Percentiles rank a stretch among this genome's conserved stretches.
Evolutionary conservation across 2,888 invertebrate species (phyloP).

Genomic region (Drosophila monieri): DNA sequence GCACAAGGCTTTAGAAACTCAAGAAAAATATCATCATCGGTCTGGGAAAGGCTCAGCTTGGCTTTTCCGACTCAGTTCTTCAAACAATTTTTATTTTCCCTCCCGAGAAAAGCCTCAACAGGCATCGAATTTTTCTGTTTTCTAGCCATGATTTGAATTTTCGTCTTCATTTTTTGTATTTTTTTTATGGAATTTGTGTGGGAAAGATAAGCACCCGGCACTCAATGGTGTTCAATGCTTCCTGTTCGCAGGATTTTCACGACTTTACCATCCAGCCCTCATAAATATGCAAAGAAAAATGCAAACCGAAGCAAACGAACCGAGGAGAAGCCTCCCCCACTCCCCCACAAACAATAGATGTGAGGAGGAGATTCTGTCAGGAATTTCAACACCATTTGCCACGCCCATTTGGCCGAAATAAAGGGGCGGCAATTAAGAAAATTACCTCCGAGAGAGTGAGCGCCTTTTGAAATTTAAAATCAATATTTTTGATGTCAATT

Average conservation of each 20-base stretch:
- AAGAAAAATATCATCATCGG: not conserved
- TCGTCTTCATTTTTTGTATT: not conserved
- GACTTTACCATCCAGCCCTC: slow-evolving; percentile 36
- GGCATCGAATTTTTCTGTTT: not conserved
- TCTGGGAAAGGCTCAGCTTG: not conserved
- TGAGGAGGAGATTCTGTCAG: slow-evolving; percentile 11
- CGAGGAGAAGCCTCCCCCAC: slow-evolving; percentile 6
- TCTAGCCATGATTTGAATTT: not conserved
- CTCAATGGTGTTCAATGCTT: slow-evolving; percentile 37
- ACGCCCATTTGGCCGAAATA: slow-evolving; percentile 14
- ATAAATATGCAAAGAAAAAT: slow-evolving; percentile 76
- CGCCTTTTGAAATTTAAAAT: not conserved
- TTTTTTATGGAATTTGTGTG: not conserved
- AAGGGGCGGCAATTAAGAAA: slow-evolving; percentile 25
- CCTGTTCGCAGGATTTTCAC: slow-evolving; percentile 10
- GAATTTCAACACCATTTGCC: slow-evolving; percentile 6
- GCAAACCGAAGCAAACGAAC: slow-evolving; percentile 64
- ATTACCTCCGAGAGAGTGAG: not conserved
- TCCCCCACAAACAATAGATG: not conserved
- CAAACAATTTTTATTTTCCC: slow-evolving; percentile 6
- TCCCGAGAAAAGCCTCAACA: slow-evolving; percentile 7
- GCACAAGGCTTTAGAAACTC: not conserved
- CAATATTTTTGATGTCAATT: not conserved
- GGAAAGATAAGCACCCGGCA: slow-evolving; percentile 32
- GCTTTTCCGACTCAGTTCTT: slow-evolving; percentile 1